Percentiles rank a stretch among this genome's conserved stretches.
phyloP scores from a whole-genome alignment of 2,113 vertebrate genomes.

The Nymphicus hollandicus region DNA sequence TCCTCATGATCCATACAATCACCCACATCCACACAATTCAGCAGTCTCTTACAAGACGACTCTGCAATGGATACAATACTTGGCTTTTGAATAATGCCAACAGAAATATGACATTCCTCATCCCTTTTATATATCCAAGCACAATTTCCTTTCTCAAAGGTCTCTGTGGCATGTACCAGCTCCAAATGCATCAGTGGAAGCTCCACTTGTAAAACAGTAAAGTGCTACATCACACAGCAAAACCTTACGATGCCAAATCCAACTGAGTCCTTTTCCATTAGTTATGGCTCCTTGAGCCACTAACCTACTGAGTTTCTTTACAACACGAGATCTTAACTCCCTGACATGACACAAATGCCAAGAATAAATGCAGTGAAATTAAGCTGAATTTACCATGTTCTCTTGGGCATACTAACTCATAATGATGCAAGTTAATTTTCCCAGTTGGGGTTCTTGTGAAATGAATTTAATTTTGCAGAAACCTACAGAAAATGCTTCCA shows the following conservation, averaged over 20 bases:
- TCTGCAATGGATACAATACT: background rate
- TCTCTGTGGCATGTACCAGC: background rate
- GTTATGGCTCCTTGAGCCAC: background rate
- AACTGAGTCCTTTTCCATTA: background rate
- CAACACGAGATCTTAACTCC: background rate
- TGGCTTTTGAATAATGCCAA: background rate
- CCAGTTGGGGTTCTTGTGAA: background rate
- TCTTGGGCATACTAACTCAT: background rate
- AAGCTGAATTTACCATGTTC: background rate
- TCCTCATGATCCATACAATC: background rate
- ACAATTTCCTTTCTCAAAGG: background rate
- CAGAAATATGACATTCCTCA: background rate
- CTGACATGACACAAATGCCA: background rate
- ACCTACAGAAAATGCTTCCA: background rate
- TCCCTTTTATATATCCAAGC: background rate
- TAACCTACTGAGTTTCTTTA: background rate
- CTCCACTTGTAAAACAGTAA: background rate
- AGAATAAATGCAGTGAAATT: background rate
- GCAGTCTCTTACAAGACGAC: background rate
- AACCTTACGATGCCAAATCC: background rate
- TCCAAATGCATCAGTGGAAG: background rate
- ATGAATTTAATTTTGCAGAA: background rate
- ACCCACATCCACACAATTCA: background rate
- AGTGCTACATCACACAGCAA: background rate
- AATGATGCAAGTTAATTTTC: background rate